Conservation (phyloP, 2,888 invertebrate genomes). For the Nasonia oneida region DNA sequence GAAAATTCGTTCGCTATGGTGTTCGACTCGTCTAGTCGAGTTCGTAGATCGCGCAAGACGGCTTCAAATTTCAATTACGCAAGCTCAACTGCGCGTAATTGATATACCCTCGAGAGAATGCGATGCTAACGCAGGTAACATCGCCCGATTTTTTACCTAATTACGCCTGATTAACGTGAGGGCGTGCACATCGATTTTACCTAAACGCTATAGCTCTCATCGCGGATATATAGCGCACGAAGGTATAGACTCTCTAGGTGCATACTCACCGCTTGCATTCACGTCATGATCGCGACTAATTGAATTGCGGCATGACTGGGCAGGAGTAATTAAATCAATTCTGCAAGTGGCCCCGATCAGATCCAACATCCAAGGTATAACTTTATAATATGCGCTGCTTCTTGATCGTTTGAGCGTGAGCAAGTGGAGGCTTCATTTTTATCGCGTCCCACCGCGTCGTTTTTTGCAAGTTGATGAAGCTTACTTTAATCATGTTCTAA, state of each 20-base stretch:
- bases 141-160: constrained; percentile 7
- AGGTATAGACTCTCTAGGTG: not conserved
- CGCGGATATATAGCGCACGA: not conserved
- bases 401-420: not conserved
- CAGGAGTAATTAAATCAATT: constrained; percentile 50
- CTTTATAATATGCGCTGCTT: constrained; percentile 22
- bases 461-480: not conserved
- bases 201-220: not conserved
- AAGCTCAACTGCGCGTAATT: not conserved
- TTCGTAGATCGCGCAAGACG: not conserved
- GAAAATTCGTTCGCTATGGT: too few relatives aligned
- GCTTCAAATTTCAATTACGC: not conserved
- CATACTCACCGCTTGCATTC: constrained; percentile 22
- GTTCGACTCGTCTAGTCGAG: too few relatives aligned
- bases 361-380: constrained; percentile 16
- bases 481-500: too few relatives aligned
- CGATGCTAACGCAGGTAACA: not conserved
- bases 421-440: not conserved
- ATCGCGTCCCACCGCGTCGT: not conserved
- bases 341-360: constrained; percentile 26
- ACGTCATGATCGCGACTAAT: constrained; percentile 44
- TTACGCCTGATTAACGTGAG: constrained; percentile 16
- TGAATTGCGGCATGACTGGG: constrained; percentile 43
- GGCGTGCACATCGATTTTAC: constrained; percentile 25
- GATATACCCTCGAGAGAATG: not conserved